Percentiles rank a stretch among this genome's conserved stretches.
Evolutionary conservation across 2,797 vertebrate species (phyloP).

Genomic region (Cebuella pygmaea): DNA sequence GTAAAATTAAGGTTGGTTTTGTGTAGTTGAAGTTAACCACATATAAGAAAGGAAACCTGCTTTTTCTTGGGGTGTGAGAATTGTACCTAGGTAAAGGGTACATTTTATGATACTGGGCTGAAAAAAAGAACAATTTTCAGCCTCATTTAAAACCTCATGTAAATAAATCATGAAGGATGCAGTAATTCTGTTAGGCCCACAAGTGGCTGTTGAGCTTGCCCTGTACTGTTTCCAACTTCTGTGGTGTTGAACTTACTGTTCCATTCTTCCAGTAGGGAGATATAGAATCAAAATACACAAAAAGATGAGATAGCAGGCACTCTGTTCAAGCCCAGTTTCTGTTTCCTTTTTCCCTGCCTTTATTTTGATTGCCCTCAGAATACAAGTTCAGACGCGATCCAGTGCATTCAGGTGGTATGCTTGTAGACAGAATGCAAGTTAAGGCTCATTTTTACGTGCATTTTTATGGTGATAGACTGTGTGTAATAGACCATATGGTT

Average conservation of each 20-base stretch:
- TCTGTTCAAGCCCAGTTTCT: accelerated
- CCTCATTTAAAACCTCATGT: not conserved
- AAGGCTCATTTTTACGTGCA: not conserved
- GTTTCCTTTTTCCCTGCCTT: not conserved
- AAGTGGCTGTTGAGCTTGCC: not conserved
- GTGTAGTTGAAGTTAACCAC: not conserved
- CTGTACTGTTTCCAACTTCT: not conserved
- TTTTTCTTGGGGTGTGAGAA: not conserved
- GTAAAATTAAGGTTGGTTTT: not conserved
- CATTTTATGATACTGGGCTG: not conserved
- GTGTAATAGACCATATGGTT: not conserved
- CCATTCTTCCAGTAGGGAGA: not conserved
- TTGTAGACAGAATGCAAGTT: not conserved
- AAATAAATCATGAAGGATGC: not conserved
- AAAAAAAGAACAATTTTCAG: not conserved
- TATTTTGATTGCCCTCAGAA: not conserved
- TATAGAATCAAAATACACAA: accelerated
- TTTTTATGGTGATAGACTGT: not conserved
- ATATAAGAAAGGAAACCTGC: not conserved
- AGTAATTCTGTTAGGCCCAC: not conserved
- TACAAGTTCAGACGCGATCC: not conserved
- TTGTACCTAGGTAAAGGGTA: not conserved
- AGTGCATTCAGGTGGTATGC: no score
- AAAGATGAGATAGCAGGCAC: accelerated
- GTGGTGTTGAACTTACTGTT: not conserved